Base-by-base conservation (phyloP, 2,113 vertebrate species). In the Myotis lucifugus region DNA sequence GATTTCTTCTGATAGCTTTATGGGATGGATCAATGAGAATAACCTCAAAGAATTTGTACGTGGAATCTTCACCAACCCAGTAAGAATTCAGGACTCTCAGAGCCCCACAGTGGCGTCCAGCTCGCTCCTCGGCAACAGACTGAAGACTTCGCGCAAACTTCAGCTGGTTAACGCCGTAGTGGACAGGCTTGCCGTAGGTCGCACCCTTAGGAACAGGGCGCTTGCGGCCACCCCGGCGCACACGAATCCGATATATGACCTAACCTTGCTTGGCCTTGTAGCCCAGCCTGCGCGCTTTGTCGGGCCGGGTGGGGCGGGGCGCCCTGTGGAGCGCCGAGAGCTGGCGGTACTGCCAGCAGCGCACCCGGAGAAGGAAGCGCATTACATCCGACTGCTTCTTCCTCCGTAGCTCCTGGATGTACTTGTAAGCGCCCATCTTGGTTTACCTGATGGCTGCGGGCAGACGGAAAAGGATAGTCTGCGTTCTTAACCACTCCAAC, bases 241-340 rank as follows among this genome's bases (percentile, higher is more conserved):
- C 99, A 1, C 99, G 99, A 95, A 99, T 86, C 6, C 99, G 99
- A 97, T 99, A 99, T 95, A 99, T 99, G 3, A 99, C 99, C 0
- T 99, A 99, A 50, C 99, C 99, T 99, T 99, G 99, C 97, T 99
- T 99, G 90, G 99, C 99, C 97, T 99, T 99, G 98, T 99, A 99
- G 0, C 99, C 99, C 98, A 99, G 98, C 67, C 99, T 97, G 72
- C 99, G 99, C 48, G 99, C 99, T 93, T 99, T 99, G 97, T 99
- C 99, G 0, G 99, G 99, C 64, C 99, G 98, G 50, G 99, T 99
- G 54, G 99, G 99, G 85, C 99, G 98, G 0, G 99, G 99, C 5
- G 99, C 99, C 0, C 99, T 98, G 96, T 99, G 99, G 72, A 99
- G 97, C 92, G 99, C 99, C 0, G 99, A 99, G 40, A 99, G 98